Evolutionary conservation across 2,797 vertebrate species (phyloP), one percentile per base, ranked within the genome.

Genomic region (Petrocephalus sullivani): DNA sequence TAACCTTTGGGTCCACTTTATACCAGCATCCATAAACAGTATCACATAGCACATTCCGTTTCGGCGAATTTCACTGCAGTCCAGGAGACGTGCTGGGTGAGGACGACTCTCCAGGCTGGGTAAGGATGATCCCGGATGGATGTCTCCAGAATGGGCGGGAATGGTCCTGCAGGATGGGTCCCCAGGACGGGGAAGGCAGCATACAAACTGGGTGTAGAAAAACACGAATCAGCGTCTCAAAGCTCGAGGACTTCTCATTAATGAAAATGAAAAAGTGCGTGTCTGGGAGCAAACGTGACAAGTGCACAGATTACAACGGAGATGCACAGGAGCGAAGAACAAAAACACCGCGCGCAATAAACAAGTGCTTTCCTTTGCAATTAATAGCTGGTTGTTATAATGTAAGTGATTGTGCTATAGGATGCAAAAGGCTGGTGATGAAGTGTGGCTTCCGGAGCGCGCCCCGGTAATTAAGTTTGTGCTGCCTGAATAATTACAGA

Each of bases 371-470:
- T 92, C 91, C 89, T 90, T 89, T 92, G 90, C 93, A 94, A 94
- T 93, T 90, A 93, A 88, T 91, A 91, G 89, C 90, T 90, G 88
- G 89, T 92, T 88, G 90, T 93, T 94, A 92, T 92, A 93, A 94
- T 92, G 92, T 95, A 93, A 93, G 94, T 96, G 96, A 96, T 96
- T 95, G 93, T 93, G 91, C 92, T 95, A 94, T 97, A 95, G 93
- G 93, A 92, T 89, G 91, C 94, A 95, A 95, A 96, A 94, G 94
- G 93, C 94, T 51, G 1, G 91, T 94, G 95, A 95, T 96, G 94
- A 94, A 92, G 95, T 92, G 84, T 94, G 93, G 93, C 93, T 93
- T 94, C 94, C 93, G 92, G 92, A 90, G 91, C 91, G 94, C 92
- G 90, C 89, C 87, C 92, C 91, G 94, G 93, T 96, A 96, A 97